Evolutionary conservation across 1,140 invertebrate genomes (phyloP).

Genomic region (Drosophila arizonae): DNA sequence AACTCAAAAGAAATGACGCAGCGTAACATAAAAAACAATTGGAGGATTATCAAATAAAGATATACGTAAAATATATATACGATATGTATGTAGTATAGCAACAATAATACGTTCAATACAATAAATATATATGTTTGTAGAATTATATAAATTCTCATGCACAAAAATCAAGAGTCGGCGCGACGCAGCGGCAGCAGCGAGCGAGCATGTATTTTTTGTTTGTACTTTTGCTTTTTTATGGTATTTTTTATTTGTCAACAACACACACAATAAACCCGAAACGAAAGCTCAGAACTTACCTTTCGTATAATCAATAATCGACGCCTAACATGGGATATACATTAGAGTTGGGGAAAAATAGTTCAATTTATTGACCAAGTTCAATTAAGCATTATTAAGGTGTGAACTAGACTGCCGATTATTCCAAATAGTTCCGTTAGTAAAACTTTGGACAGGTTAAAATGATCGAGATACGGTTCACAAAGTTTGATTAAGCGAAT

Average conservation of each 20-base stretch:
- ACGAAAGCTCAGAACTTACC: slow-evolving; percentile 61
- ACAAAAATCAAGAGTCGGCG: slow-evolving; percentile 58
- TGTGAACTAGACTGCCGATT: no score
- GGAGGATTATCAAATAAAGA: slow-evolving; percentile 18
- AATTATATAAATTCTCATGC: slow-evolving; percentile 65
- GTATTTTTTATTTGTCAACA: slow-evolving; percentile 68
- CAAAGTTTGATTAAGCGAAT: no score
- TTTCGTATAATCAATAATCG: slow-evolving; percentile 38
- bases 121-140: slow-evolving; percentile 27
- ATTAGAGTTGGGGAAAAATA: not conserved
- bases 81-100: slow-evolving; percentile 33
- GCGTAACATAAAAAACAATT: slow-evolving; percentile 22
- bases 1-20: slow-evolving; percentile 18
- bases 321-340: slow-evolving; percentile 15
- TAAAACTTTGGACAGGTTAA: no score
- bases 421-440: no score
- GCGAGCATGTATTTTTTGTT: slow-evolving; percentile 24
- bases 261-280: slow-evolving; percentile 71
- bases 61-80: slow-evolving; percentile 19
- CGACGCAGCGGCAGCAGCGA: slow-evolving; percentile 49
- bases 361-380: not conserved
- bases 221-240: not conserved
- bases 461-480: no score
- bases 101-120: slow-evolving; percentile 31
- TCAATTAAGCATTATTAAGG: no score